These are phyloP conservation scores for Idaea straminata DNA, from an alignment of 2,888 invertebrate species.

Conservation along the genomic window DNA sequence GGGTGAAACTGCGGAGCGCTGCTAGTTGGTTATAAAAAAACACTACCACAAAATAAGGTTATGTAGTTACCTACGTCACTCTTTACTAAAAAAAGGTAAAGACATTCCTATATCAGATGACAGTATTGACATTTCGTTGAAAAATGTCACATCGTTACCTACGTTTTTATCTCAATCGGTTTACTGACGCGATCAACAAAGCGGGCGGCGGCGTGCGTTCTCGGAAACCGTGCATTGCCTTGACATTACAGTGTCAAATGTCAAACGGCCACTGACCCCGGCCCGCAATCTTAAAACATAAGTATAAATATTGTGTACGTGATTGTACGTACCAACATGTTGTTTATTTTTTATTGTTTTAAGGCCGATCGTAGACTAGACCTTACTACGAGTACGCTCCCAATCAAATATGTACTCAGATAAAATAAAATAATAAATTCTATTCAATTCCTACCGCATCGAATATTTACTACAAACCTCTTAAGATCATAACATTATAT, in stretches of 20 bases:
- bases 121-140: conserved; percentile 36
- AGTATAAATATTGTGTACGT: conserved; percentile 27
- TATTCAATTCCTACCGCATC: too few species aligned
- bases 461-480: too few species aligned
- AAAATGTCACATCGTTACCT: conserved; percentile 30
- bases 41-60: not conserved
- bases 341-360: conserved; percentile 31
- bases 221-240: conserved; percentile 55
- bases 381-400: too few species aligned
- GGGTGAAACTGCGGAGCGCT: too few species aligned
- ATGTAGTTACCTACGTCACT: not conserved
- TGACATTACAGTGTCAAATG: conserved; percentile 79
- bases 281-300: conserved; percentile 12
- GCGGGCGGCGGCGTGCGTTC: conserved; percentile 26
- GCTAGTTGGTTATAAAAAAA: not conserved
- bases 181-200: conserved; percentile 32
- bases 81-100: not conserved
- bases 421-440: too few species aligned
- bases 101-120: conserved; percentile 5
- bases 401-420: too few species aligned
- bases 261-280: conserved; percentile 65
- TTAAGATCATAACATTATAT: too few species aligned
- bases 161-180: conserved; percentile 32
- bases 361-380: not conserved
- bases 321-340: conserved; percentile 48